These are phyloP conservation scores for Brachyptera putata DNA, from an alignment of 2,888 invertebrate species.

Conservation along the genomic window DNA sequence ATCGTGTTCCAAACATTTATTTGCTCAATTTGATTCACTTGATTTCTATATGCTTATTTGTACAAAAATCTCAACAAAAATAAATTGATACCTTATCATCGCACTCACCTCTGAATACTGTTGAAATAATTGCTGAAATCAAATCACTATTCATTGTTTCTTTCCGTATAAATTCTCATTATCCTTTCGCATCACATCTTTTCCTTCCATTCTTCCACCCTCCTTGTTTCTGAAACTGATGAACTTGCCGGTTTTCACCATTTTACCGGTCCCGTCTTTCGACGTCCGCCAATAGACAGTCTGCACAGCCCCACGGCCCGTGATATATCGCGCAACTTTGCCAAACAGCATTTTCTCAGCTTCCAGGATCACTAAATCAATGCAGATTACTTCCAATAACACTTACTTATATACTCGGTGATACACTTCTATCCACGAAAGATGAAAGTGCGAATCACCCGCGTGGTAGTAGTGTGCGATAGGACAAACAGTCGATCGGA, in stretches of 20 bases:
- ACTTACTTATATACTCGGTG: neutral
- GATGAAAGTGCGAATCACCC: no score
- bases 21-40: no score
- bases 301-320: conserved; percentile 68
- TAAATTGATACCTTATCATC: no score
- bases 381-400: neutral
- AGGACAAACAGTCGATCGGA: no score
- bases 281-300: conserved; percentile 70
- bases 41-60: no score
- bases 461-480: no score
- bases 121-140: neutral
- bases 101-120: neutral
- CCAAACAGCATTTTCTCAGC: conserved; percentile 52
- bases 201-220: neutral
- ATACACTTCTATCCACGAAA: no score
- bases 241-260: conserved; percentile 28
- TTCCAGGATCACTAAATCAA: neutral
- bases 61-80: no score
- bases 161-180: neutral
- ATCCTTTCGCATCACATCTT: neutral
- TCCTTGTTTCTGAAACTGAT: conserved; percentile 18
- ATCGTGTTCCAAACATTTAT: no score
- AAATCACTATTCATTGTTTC: no score
- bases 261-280: conserved; percentile 15
- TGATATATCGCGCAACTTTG: conserved; percentile 66